Percentiles rank a stretch among this genome's conserved stretches.
phyloP scores from a whole-genome alignment of 1,140 invertebrate species.

The Hesperophylax magnus region DNA sequence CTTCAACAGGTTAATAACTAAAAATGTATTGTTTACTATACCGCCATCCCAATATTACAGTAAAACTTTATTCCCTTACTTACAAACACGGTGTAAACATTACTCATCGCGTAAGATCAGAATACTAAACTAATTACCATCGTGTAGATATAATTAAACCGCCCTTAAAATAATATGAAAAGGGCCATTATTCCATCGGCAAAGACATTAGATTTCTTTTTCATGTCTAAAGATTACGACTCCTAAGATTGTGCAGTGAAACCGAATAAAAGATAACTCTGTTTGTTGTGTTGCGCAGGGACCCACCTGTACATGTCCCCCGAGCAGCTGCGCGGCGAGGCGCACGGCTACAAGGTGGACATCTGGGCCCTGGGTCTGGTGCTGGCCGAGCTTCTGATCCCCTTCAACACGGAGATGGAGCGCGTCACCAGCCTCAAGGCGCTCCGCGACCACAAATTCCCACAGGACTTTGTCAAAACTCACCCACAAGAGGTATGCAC shows the following conservation, averaged over 20 bases:
- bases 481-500: conserved; percentile 79
- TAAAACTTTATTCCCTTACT: too few species aligned
- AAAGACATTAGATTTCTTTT: background rate
- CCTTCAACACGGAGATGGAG: conserved; percentile 94
- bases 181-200: background rate
- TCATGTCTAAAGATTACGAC: too few species aligned
- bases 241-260: background rate
- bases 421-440: conserved; percentile 76
- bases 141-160: too few species aligned
- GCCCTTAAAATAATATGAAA: too few species aligned
- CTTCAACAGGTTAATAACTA: too few species aligned
- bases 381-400: conserved; percentile 91
- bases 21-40: too few species aligned
- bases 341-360: conserved; percentile 96
- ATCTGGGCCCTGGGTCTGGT: conserved; percentile 97
- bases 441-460: conserved; percentile 79
- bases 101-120: too few species aligned
- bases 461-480: conserved; percentile 75
- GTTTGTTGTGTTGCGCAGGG: conserved; percentile 67
- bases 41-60: too few species aligned
- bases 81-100: too few species aligned
- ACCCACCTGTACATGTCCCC: conserved; percentile 98
- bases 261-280: background rate
- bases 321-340: conserved; percentile 85
- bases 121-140: too few species aligned